phyloP scores from a whole-genome alignment of 1,140 invertebrate genomes.

The Drosophila serrata region DNA sequence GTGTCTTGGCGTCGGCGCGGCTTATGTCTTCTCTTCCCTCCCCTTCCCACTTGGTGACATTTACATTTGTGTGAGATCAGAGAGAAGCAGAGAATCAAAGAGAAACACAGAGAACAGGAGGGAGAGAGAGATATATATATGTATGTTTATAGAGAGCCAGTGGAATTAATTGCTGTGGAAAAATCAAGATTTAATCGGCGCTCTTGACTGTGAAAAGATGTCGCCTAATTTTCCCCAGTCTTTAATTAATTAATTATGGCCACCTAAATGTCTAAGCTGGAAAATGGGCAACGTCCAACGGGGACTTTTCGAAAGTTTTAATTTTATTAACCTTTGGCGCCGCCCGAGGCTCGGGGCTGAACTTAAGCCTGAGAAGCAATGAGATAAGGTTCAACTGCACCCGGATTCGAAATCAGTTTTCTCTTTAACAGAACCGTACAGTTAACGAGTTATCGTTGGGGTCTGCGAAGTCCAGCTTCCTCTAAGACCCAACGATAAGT shows the following conservation, averaged over 20 bases:
- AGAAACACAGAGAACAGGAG: constrained; percentile 18
- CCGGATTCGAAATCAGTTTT: constrained; percentile 33
- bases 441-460: constrained; percentile 29
- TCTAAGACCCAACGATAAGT: constrained; percentile 54
- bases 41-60: constrained; percentile 49
- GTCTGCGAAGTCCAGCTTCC: constrained; percentile 46
- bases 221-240: constrained; percentile 73
- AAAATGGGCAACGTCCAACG: constrained; percentile 3
- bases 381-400: constrained; percentile 47
- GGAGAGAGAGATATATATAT: neutral
- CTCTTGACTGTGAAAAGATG: constrained; percentile 73
- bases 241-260: constrained; percentile 77
- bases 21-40: constrained; percentile 63
- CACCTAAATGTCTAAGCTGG: constrained; percentile 32
- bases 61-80: constrained; percentile 75
- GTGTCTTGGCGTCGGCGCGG: constrained; percentile 79
- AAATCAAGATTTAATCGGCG: constrained; percentile 66
- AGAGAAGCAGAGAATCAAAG: constrained; percentile 29
- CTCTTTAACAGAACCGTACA: constrained; percentile 14
- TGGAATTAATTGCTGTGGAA: constrained; percentile 79
- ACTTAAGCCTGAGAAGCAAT: constrained; percentile 40
- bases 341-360: constrained; percentile 9
- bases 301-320: constrained; percentile 49
- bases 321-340: constrained; percentile 62
- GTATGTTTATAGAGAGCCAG: neutral